Evolutionary conservation across 2,888 invertebrate genomes (phyloP).

Genomic region (Acholoe squamosa): DNA sequence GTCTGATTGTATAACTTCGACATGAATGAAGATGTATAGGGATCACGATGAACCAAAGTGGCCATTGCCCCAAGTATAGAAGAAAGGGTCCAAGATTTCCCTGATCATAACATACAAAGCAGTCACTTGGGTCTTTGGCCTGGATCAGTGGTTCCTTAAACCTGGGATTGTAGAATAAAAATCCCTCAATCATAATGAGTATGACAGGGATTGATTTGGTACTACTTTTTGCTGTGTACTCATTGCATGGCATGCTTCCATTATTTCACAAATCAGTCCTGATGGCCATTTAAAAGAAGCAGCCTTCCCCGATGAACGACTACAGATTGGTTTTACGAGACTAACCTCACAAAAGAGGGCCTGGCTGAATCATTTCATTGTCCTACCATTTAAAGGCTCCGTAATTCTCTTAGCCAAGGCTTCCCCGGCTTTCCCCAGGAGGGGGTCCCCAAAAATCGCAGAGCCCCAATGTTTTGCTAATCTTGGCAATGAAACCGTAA

Average conservation of each 20-base stretch:
- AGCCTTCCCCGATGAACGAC: not conserved
- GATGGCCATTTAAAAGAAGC: conserved; percentile 33
- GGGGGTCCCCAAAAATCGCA: conserved; percentile 30
- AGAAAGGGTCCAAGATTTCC: not conserved
- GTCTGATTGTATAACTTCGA: not conserved
- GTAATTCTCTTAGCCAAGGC: conserved; percentile 49
- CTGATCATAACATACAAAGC: conserved; percentile 41
- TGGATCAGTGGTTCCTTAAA: conserved; percentile 9
- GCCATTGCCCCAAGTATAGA: not conserved
- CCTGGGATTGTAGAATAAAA: not conserved
- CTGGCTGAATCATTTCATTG: conserved; percentile 56
- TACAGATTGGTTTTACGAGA: conserved; percentile 32
- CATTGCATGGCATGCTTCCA: not conserved
- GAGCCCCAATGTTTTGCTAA: conserved; percentile 55
- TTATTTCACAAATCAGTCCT: conserved; percentile 19
- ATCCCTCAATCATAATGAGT: conserved; percentile 18
- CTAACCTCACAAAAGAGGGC: not conserved
- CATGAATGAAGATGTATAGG: conserved; percentile 3
- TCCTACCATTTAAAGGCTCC: conserved; percentile 51
- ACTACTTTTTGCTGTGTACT: not conserved
- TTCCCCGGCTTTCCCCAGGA: not conserved
- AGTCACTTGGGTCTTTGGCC: not conserved
- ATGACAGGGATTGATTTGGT: conserved; percentile 33
- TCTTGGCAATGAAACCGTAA: conserved; percentile 60
- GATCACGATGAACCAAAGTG: not conserved